Conservation (phyloP, 2,888 invertebrate genomes). For the Mimachlamys varia region DNA sequence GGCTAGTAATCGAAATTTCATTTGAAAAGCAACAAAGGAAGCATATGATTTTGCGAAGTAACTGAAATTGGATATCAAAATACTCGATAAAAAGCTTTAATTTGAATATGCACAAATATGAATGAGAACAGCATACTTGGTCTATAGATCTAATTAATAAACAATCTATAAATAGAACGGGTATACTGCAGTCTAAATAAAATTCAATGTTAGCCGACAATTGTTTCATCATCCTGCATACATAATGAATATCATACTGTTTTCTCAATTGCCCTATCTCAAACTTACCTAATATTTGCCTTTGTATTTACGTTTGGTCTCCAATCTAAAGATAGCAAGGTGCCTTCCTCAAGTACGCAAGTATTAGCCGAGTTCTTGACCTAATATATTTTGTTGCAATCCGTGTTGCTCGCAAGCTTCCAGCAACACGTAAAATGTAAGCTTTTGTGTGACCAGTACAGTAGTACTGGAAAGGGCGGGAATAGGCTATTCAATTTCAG, state of each 20-base stretch:
- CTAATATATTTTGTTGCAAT: neutral
- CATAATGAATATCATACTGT: neutral
- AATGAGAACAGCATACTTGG: neutral
- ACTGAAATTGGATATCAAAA: neutral
- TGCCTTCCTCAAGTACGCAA: neutral
- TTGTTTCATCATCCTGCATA: neutral
- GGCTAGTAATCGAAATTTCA: neutral
- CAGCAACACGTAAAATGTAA: neutral
- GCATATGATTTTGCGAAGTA: neutral
- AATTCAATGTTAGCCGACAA: neutral
- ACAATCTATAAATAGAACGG: neutral
- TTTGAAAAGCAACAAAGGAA: neutral
- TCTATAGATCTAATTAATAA: neutral
- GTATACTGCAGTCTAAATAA: neutral
- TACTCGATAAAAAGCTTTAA: neutral
- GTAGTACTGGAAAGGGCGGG: neutral
- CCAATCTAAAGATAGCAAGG: neutral
- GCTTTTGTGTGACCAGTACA: slow-evolving; percentile 8
- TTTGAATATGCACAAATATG: neutral
- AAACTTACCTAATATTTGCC: neutral
- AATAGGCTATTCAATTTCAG: too few relatives aligned
- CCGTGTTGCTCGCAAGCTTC: neutral
- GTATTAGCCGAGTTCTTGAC: too few relatives aligned
- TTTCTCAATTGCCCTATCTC: neutral
- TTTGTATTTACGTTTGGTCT: neutral